Evolutionary conservation across 2,113 vertebrate species (phyloP), one percentile per base, ranked within the genome.

Genomic region (Burhinus oedicnemus): DNA sequence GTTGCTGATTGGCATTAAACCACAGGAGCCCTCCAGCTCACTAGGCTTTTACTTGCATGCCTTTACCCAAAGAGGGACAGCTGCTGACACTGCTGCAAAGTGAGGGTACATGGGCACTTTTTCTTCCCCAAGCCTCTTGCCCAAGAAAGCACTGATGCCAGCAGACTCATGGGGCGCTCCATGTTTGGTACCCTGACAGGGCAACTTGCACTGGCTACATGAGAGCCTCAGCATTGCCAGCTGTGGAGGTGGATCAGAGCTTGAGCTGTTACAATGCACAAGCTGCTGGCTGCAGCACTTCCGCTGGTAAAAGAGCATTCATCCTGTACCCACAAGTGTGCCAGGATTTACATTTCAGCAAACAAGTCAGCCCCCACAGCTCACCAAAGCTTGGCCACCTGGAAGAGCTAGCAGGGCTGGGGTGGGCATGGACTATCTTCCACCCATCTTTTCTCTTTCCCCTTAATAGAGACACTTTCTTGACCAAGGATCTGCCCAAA

Each of bases 1-100:
- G 61, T 36, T 36, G 22, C 15, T 62, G 36, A 16, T 27, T 40
- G 15, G 61, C 7, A 25, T 62, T 40, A 62, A 40, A 38, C 36
- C 15, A 66, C 5, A 11, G 21, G 40, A 44, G 26, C 34, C 54
- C 25, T 29, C 52, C 65, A 40, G 36, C 60, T 64, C 74, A 25
- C 23, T 1, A 22, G 36, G 34, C 27, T 74, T 45, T 57, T 57
- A 58, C 18, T 55, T 1, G 0, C 1, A 0, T 4, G 23, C 21
- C 25, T 51, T 44, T 52, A 55, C 47, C 47, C 68, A 38, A 18
- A 40, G 3, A 30, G 47, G 30, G 15, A n/a, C 9, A 74, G 49
- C 25, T 77, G 60, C 44, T 38, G n/a, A 36, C 61, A 54, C 27
- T 65, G 18, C 40, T 36, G 34, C 9, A 40, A 69, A 58, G 36